phyloP scores from a whole-genome alignment of 2,888 invertebrate species.

The Drosophila neotestacea region DNA sequence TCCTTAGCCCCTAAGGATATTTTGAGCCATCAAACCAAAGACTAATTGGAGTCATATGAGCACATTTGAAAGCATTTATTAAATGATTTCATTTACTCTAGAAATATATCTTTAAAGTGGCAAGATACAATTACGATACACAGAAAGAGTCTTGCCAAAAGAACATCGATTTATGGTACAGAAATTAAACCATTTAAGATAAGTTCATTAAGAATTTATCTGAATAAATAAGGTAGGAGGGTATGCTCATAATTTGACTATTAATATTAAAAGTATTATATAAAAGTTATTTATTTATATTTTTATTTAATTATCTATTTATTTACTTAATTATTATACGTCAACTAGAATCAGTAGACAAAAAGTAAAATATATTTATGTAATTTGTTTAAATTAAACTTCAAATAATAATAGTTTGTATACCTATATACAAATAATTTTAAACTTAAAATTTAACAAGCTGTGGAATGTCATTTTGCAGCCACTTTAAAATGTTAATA shows the following conservation, averaged over 20 bases:
- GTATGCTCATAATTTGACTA: no score
- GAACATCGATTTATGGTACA: no score
- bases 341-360: background rate
- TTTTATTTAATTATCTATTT: no score
- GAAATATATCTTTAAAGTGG: background rate
- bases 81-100: constrained; percentile 28
- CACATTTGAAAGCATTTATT: constrained; percentile 11
- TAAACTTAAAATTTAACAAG: no score
- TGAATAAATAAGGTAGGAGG: background rate
- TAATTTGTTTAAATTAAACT: no score
- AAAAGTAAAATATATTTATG: background rate
- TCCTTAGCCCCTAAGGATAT: constrained; percentile 7
- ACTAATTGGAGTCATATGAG: constrained; percentile 28
- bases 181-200: background rate
- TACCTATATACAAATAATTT: no score
- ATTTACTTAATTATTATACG: no score
- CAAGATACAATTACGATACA: background rate
- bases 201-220: background rate
- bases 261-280: no score
- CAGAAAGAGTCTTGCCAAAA: no score
- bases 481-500: background rate
- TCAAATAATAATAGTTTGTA: no score
- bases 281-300: no score
- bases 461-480: background rate
- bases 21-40: constrained; percentile 14